Evolutionary conservation across 2,797 vertebrate species (phyloP).

Genomic region (Melopsittacus undulatus): DNA sequence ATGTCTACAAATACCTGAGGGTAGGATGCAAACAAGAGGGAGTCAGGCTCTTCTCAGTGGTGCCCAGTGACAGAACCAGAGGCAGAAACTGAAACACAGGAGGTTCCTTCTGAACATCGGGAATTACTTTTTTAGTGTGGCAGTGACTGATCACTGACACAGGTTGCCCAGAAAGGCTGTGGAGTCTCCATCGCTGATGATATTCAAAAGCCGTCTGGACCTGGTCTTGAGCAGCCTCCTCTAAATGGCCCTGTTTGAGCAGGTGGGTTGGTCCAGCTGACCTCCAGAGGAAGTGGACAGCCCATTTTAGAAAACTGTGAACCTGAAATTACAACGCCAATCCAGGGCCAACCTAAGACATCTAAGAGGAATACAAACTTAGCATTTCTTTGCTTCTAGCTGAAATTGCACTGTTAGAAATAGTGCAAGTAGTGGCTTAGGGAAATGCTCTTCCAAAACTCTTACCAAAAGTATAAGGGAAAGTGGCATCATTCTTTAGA

Average conservation of each 20-base stretch:
- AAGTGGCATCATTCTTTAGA: not conserved
- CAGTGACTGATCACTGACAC: not conserved
- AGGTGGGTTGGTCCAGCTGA: accelerated
- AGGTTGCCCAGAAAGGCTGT: not conserved
- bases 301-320: not conserved
- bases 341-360: not conserved
- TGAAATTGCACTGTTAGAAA: not conserved
- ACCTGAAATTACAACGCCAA: not conserved
- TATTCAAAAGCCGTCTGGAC: not conserved
- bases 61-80: not conserved
- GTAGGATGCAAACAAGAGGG: not conserved
- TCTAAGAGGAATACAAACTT: accelerated
- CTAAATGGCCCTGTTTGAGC: not conserved
- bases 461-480: not conserved
- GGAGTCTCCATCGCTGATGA: not conserved
- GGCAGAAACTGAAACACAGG: not conserved
- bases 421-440: not conserved
- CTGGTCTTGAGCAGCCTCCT: not conserved
- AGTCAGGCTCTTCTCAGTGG: not conserved
- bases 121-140: not conserved
- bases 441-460: not conserved
- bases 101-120: not conserved
- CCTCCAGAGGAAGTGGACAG: not conserved
- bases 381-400: not conserved
- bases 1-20: not conserved